Conservation (phyloP, 2,113 vertebrate species). For the Clupea harengus region DNA sequence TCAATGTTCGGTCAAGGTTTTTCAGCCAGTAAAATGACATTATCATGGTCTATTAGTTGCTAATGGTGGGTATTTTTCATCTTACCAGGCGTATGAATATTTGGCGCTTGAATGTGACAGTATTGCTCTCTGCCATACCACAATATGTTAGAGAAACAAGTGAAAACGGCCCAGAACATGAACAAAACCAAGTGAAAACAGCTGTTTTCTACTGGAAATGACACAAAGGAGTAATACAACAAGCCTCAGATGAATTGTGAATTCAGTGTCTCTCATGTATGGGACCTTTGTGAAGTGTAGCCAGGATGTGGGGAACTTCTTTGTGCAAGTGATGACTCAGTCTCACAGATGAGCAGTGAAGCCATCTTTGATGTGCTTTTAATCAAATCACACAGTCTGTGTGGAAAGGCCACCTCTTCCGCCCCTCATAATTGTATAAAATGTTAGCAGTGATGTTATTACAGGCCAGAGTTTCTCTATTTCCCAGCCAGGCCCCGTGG, state of each 20-base stretch:
- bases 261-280: background rate
- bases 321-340: conserved; percentile 3
- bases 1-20: background rate
- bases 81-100: background rate
- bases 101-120: background rate
- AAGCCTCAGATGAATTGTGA: background rate
- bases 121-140: background rate
- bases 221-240: background rate
- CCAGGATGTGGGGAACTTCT: conserved; percentile 3
- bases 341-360: conserved; percentile 16
- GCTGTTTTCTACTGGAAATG: conserved; percentile 12
- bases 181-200: conserved; percentile 3
- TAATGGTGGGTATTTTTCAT: background rate
- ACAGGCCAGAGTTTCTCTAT: conserved; percentile 17
- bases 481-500: conserved; percentile 5
- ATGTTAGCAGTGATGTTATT: background rate
- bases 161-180: background rate
- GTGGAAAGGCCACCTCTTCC: conserved; percentile 17
- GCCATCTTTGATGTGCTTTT: conserved; percentile 28
- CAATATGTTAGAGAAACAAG: background rate
- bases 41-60: background rate
- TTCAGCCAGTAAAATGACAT: background rate
- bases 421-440: conserved; percentile 17
- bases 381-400: conserved; percentile 20
- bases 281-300: conserved; percentile 12